Conservation (phyloP, 2,113 vertebrate species). For the Siniperca knerii region DNA sequence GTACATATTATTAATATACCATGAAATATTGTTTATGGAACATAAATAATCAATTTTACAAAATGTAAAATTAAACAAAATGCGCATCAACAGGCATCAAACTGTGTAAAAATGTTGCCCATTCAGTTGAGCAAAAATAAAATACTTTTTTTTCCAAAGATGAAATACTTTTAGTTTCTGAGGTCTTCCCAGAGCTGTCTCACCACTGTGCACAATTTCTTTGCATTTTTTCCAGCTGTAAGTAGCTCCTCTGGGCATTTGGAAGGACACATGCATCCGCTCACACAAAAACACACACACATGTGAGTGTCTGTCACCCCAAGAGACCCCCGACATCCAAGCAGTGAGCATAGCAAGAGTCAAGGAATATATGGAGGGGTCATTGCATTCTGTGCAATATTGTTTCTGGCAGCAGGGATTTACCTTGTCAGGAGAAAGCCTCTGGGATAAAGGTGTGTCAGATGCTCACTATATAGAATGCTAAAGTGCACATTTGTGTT, state of each 20-base stretch:
- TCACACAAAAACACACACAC: background rate
- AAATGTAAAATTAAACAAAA: too few species aligned
- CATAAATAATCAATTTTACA: too few species aligned
- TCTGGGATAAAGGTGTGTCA: slow-evolving; percentile 24
- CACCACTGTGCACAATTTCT: too few species aligned
- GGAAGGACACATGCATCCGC: background rate
- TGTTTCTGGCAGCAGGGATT: slow-evolving; percentile 57
- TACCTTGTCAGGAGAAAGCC: slow-evolving; percentile 44
- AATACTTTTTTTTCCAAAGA: too few species aligned
- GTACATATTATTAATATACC: too few species aligned
- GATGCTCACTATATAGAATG: slow-evolving; percentile 1
- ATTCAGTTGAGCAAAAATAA: too few species aligned
- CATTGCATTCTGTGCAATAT: slow-evolving; percentile 25
- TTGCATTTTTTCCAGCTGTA: too few species aligned
- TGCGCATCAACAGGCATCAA: too few species aligned
- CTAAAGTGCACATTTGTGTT: background rate
- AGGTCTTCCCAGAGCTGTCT: too few species aligned
- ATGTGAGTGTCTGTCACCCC: background rate
- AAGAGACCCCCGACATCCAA: background rate
- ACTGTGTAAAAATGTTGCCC: too few species aligned
- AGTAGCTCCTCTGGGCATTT: background rate
- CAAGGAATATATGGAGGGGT: slow-evolving; percentile 15
- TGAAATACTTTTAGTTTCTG: too few species aligned
- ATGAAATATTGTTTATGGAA: too few species aligned
- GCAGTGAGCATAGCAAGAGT: background rate